A percentile compares a stretch with the other conserved stretches of the same genome.
Evolutionary conservation across 2,113 vertebrate species (phyloP).

Genomic region (Pterophyllum scalare): DNA sequence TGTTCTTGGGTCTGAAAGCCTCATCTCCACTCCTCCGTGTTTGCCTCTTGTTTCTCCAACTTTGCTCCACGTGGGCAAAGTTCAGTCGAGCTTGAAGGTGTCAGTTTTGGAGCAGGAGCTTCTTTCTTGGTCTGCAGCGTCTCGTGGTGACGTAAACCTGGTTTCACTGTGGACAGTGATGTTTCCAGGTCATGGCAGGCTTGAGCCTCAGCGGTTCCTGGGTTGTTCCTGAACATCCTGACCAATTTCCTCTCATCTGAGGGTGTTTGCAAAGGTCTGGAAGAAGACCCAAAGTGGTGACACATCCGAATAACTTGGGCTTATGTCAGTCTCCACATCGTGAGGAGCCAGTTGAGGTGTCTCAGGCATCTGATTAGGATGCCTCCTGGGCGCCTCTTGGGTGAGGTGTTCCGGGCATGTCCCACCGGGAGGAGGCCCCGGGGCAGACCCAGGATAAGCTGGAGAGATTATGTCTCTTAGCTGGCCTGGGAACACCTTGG

Average conservation of each 20-base stretch:
- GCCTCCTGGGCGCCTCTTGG: too few relatives aligned
- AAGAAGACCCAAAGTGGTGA: background rate
- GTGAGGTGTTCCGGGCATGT: too few relatives aligned
- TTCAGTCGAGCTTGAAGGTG: fast-evolving
- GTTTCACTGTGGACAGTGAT: fast-evolving
- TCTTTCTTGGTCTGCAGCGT: too few relatives aligned
- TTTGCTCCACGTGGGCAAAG: background rate
- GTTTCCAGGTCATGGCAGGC: background rate
- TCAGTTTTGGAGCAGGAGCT: too few relatives aligned
- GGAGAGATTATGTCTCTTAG: too few relatives aligned
- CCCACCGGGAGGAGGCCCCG: too few relatives aligned
- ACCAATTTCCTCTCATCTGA: background rate
- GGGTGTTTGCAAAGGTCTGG: too few relatives aligned
- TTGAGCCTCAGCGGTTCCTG: fast-evolving
- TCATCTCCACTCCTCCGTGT: fast-evolving
- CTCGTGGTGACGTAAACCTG: background rate
- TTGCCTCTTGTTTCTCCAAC: fast-evolving
- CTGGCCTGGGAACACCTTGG: too few relatives aligned
- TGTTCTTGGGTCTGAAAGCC: background rate
- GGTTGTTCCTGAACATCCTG: background rate
- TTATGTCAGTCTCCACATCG: too few relatives aligned
- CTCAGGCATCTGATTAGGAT: too few relatives aligned
- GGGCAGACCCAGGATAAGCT: too few relatives aligned
- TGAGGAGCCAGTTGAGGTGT: too few relatives aligned
- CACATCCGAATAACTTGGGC: background rate